Evolutionary conservation across 2,113 vertebrate species (phyloP).

Genomic region (Thalassarche chlororhynchos): DNA sequence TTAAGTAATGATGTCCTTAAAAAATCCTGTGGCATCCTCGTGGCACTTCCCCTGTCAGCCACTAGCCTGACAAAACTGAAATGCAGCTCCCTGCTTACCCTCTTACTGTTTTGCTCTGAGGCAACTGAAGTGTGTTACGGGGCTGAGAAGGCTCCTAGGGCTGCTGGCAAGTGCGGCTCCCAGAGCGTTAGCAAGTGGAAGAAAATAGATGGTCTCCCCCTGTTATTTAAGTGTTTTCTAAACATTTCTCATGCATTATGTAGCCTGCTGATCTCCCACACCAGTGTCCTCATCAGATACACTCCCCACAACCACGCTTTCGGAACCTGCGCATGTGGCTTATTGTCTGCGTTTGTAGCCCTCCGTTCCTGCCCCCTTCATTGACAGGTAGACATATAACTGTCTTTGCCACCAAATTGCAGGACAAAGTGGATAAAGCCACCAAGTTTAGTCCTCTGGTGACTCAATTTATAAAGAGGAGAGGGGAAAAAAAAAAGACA

Average conservation of each 20-base stretch:
- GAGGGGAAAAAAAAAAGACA: background rate
- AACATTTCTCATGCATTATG: background rate
- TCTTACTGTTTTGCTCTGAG: background rate
- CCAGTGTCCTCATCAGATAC: background rate
- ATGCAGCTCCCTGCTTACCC: background rate
- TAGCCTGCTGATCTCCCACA: background rate
- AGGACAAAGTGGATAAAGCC: background rate
- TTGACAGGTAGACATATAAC: background rate
- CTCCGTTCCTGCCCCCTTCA: background rate
- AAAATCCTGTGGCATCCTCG: fast-evolving
- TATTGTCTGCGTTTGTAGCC: background rate
- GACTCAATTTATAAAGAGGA: background rate
- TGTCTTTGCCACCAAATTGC: background rate
- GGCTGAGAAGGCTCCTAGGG: background rate
- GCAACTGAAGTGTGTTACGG: fast-evolving
- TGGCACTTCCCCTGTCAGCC: background rate
- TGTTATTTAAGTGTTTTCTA: background rate
- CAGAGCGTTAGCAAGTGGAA: background rate
- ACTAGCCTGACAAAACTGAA: background rate
- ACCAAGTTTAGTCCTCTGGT: background rate
- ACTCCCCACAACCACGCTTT: fast-evolving
- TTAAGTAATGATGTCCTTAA: background rate
- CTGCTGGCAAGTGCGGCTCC: background rate
- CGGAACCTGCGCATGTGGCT: background rate
- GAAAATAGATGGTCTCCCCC: background rate